Conservation (phyloP, 2,113 vertebrate species). For the Lota lota region DNA sequence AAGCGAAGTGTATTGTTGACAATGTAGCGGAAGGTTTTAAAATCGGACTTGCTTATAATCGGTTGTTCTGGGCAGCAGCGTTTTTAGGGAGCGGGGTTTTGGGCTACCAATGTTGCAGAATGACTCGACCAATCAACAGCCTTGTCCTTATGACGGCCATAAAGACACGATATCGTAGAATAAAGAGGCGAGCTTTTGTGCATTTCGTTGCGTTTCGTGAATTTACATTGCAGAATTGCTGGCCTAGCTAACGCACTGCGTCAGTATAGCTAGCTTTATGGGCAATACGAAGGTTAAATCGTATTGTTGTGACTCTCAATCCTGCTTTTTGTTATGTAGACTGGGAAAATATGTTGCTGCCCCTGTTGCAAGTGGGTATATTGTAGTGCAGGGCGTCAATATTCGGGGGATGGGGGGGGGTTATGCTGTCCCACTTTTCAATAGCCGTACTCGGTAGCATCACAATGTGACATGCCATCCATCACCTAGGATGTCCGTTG, state of each 20-base stretch:
- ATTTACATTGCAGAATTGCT: background rate
- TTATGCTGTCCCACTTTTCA: slow-evolving; percentile 67
- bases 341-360: slow-evolving; percentile 20
- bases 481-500: slow-evolving; percentile 56
- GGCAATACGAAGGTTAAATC: slow-evolving; percentile 15
- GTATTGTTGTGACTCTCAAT: slow-evolving; percentile 18
- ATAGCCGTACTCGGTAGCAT: slow-evolving; percentile 55
- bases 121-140: slow-evolving; percentile 38
- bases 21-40: background rate
- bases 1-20: slow-evolving; percentile 25
- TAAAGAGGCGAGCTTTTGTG: slow-evolving; percentile 5
- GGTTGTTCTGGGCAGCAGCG: slow-evolving; percentile 31
- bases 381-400: slow-evolving; percentile 52
- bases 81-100: slow-evolving; percentile 39
- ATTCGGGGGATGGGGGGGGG: slow-evolving; percentile 46
- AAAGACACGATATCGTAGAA: slow-evolving; percentile 30
- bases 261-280: slow-evolving; percentile 37
- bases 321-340: background rate
- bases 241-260: slow-evolving; percentile 60
- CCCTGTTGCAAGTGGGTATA: slow-evolving; percentile 32
- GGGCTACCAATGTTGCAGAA: slow-evolving; percentile 38
- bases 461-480: slow-evolving; percentile 64
- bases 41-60: slow-evolving; percentile 7
- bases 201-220: too few species aligned
- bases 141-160: slow-evolving; percentile 18